phyloP scores from a whole-genome alignment of 2,113 vertebrate genomes.

The Odontophorus gujanensis region DNA sequence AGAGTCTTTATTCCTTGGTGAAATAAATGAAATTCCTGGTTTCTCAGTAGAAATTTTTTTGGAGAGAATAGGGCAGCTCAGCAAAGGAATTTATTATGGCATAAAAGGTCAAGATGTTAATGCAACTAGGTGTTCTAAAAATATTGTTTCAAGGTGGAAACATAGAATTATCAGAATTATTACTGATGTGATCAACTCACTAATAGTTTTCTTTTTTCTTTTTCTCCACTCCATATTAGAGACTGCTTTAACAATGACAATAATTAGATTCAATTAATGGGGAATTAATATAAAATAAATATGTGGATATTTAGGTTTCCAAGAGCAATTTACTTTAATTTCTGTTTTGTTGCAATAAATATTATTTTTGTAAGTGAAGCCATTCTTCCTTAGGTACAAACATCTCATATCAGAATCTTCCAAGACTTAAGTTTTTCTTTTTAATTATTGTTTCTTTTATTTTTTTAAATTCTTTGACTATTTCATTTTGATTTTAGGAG shows the following conservation, averaged over 20 bases:
- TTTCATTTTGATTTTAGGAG: neutral
- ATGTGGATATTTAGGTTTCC: neutral
- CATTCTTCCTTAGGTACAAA: neutral
- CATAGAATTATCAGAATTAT: neutral
- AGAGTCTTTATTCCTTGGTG: neutral
- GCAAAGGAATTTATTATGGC: neutral
- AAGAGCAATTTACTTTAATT: neutral
- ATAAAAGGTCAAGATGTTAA: neutral
- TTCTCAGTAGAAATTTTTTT: neutral
- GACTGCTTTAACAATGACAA: neutral
- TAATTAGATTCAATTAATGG: neutral
- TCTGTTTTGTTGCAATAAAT: neutral
- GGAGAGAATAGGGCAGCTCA: neutral
- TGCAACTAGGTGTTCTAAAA: neutral
- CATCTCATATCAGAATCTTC: neutral
- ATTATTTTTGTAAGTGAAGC: neutral
- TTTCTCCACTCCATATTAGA: neutral
- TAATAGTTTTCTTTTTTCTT: neutral
- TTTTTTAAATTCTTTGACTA: neutral
- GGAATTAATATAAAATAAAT: neutral
- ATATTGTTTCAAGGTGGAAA: neutral
- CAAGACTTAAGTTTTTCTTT: neutral
- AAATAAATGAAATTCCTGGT: neutral
- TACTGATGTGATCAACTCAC: neutral
- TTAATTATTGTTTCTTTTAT: fast-evolving